Conservation (phyloP, 2,888 invertebrate species). For the Hermaeophaga mercurialis region DNA sequence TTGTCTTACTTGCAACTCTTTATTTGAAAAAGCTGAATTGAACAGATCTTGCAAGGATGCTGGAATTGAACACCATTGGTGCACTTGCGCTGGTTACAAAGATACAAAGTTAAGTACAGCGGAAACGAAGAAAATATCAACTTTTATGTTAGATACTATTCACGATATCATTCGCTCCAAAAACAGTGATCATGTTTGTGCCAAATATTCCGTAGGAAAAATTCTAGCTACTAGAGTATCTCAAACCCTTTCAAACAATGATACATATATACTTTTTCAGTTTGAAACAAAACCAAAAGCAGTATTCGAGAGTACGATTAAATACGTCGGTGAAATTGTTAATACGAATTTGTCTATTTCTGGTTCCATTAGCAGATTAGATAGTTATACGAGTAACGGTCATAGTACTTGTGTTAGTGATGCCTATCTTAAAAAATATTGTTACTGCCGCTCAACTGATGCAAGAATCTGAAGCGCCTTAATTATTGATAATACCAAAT, state of each 20-base stretch:
- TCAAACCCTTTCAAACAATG: conserved; percentile 39
- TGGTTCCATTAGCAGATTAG: conserved; percentile 68
- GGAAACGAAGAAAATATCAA: conserved; percentile 61
- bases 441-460: conserved; percentile 56
- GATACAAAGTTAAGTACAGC: conserved; percentile 57
- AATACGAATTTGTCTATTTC: conserved; percentile 57
- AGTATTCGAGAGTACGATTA: conserved; percentile 73
- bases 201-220: conserved; percentile 48
- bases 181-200: conserved; percentile 51
- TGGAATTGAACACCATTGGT: conserved; percentile 47
- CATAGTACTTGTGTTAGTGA: conserved; percentile 62
- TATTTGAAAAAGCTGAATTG: conserved; percentile 63
- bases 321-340: conserved; percentile 49
- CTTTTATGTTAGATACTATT: conserved; percentile 55
- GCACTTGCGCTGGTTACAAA: conserved; percentile 53
- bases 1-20: conserved; percentile 70
- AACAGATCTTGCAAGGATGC: conserved; percentile 72
- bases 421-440: conserved; percentile 63
- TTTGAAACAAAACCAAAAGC: conserved; percentile 72
- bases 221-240: conserved; percentile 46
- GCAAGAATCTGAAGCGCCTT: conserved; percentile 26
- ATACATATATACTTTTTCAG: conserved; percentile 64
- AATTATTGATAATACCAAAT: conserved; percentile 26
- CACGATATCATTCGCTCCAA: conserved; percentile 37
- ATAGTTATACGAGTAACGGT: conserved; percentile 59